phyloP scores from a whole-genome alignment of 2,888 invertebrate species.

The Chloromyia formosa region DNA sequence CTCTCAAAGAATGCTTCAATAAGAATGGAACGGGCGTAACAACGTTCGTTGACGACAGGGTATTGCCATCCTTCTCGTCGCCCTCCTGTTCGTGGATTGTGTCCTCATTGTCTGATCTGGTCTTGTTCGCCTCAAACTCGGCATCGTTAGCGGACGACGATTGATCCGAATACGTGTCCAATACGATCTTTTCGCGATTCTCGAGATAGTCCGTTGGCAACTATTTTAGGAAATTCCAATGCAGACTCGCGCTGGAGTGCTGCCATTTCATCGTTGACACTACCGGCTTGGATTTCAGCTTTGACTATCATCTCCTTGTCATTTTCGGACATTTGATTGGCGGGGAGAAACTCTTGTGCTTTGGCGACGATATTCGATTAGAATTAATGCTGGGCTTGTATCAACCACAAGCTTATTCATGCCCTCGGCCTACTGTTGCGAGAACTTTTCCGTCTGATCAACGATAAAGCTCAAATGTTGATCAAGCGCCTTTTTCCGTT shows the following conservation, averaged over 20 bases:
- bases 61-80: conserved; percentile 78
- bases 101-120: conserved; percentile 78
- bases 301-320: conserved; percentile 95
- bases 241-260: conserved; percentile 88
- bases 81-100: conserved; percentile 77
- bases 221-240: conserved; percentile 80
- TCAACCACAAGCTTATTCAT: conserved; percentile 69
- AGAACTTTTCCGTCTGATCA: conserved; percentile 97
- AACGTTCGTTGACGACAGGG: conserved; percentile 91
- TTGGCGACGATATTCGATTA: conserved; percentile 65
- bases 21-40: conserved; percentile 94
- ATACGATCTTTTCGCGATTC: conserved; percentile 70
- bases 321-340: conserved; percentile 78
- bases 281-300: conserved; percentile 75
- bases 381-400: conserved; percentile 64
- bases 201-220: conserved; percentile 83
- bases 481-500: conserved; percentile 93
- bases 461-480: conserved; percentile 97
- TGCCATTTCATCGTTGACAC: conserved; percentile 78
- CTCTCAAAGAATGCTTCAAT: conserved; percentile 87
- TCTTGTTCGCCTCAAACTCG: conserved; percentile 72
- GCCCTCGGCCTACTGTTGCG: conserved; percentile 87
- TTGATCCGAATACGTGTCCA: conserved; percentile 48
- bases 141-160: conserved; percentile 57
- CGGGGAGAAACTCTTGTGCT: conserved; percentile 68